Conservation (phyloP, 2,888 invertebrate genomes). For the Drosophila anomalata region DNA sequence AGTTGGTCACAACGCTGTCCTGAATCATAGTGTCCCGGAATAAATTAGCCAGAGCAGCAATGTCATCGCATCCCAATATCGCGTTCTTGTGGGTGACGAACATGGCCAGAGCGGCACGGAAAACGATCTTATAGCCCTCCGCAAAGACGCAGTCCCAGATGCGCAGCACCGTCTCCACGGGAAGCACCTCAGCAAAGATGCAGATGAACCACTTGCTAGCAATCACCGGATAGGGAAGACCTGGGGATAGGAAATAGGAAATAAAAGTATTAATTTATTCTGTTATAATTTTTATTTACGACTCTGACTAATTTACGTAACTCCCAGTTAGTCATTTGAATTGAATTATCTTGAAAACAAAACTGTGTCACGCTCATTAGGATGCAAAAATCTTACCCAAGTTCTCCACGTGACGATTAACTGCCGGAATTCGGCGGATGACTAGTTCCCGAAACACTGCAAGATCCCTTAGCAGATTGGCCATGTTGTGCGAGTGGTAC, state of each 20-base stretch:
- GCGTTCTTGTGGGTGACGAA: conserved; percentile 89
- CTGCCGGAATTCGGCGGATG: conserved; percentile 91
- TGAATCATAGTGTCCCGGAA: conserved; percentile 91
- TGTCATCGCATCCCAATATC: conserved; percentile 91
- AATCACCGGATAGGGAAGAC: conserved; percentile 95
- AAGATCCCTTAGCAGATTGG: conserved; percentile 94
- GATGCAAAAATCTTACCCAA: conserved; percentile 84
- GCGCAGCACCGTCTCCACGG: conserved; percentile 96
- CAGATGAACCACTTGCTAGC: conserved; percentile 98
- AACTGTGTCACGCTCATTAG: not conserved
- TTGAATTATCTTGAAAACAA: not conserved
- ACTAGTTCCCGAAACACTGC: conserved; percentile 95
- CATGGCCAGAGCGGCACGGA: conserved; percentile 93
- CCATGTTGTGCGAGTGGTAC: conserved; percentile 95
- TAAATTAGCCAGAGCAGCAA: conserved; percentile 91
- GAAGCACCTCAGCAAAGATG: conserved; percentile 95
- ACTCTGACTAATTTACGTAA: too few relatives aligned
- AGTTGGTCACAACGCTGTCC: conserved; percentile 91
- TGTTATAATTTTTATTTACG: too few relatives aligned
- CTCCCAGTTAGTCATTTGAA: not conserved
- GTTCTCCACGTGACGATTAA: conserved; percentile 91
- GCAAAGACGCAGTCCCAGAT: conserved; percentile 98
- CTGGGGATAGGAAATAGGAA: conserved; percentile 72
- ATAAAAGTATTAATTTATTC: too few relatives aligned
- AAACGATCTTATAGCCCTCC: conserved; percentile 96